Conservation (phyloP, 2,113 vertebrate genomes). For the Petroica traversi region DNA sequence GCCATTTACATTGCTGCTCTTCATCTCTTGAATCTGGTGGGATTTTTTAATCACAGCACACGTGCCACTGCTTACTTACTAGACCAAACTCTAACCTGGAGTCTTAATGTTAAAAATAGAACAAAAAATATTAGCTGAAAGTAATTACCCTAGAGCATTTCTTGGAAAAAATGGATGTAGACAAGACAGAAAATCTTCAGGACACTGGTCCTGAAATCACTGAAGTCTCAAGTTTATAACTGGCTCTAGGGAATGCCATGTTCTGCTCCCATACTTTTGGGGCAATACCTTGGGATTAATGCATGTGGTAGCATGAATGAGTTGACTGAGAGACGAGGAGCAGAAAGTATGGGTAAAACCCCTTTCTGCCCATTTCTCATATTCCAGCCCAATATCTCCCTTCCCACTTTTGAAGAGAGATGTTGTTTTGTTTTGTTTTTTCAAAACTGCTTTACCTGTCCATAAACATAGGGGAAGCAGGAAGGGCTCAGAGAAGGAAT, state of each 20-base stretch:
- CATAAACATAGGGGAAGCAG: background rate
- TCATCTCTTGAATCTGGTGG: background rate
- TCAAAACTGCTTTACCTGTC: background rate
- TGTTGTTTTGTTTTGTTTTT: background rate
- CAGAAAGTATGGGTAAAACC: background rate
- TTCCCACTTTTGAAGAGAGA: no score
- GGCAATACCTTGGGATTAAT: background rate
- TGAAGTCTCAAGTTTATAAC: background rate
- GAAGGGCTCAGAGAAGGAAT: background rate
- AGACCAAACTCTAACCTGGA: background rate
- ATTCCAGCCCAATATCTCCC: background rate
- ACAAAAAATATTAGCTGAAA: background rate
- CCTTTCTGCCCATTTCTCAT: background rate
- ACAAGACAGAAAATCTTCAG: background rate
- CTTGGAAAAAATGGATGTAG: background rate
- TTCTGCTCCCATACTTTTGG: background rate
- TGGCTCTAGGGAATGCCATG: fast-evolving
- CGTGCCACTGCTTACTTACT: background rate
- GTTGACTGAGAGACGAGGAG: background rate
- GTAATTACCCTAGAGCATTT: background rate
- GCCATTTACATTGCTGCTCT: background rate
- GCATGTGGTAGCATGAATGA: background rate
- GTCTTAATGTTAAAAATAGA: background rate
- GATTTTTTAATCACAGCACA: background rate
- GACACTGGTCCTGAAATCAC: background rate